Conservation (phyloP, 2,888 invertebrate species). For the Hemithea aestivaria region DNA sequence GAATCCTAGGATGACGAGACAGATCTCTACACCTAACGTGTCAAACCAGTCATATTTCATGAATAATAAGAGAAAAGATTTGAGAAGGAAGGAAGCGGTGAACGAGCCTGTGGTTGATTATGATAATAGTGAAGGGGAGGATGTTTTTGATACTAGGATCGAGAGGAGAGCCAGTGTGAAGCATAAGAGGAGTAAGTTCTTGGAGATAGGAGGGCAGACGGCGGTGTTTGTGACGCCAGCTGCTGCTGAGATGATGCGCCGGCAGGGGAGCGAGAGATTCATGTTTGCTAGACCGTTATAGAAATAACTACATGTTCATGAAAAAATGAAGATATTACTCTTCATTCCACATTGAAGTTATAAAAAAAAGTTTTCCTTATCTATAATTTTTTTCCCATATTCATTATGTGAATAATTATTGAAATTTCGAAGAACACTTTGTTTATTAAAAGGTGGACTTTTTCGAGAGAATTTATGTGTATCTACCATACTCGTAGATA, state of each 20-base stretch:
- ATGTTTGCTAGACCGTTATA: conserved; percentile 66
- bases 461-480: too few species aligned
- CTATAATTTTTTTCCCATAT: too few species aligned
- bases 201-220: conserved; percentile 62
- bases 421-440: too few species aligned
- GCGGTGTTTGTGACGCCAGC: conserved; percentile 69
- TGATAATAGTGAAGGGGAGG: conserved; percentile 71
- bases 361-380: too few species aligned
- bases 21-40: conserved; percentile 64
- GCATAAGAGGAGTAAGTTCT: conserved; percentile 56
- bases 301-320: conserved; percentile 2
- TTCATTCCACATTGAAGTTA: too few species aligned
- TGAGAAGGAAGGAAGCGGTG: conserved; percentile 56
- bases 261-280: conserved; percentile 66
- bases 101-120: conserved; percentile 72
- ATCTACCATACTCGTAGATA: too few species aligned
- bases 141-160: conserved; percentile 63
- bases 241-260: conserved; percentile 65
- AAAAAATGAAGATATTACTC: too few species aligned
- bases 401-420: too few species aligned
- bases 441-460: too few species aligned
- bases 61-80: conserved; percentile 49
- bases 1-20: conserved; percentile 48
- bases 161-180: conserved; percentile 53
- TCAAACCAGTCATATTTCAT: conserved; percentile 61